phyloP scores from a whole-genome alignment of 2,113 vertebrate genomes.

The Clarias magur region DNA sequence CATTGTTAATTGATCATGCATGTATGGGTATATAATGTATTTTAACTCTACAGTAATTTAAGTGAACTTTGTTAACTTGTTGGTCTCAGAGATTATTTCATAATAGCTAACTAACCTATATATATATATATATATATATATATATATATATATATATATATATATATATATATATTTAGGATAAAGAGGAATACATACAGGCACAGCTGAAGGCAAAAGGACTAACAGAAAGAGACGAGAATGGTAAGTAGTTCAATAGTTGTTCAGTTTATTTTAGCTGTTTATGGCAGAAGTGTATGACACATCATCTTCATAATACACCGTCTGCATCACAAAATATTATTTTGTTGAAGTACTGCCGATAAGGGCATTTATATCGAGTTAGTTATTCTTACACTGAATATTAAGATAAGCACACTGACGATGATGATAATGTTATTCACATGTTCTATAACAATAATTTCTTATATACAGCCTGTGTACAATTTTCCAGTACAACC shows the following conservation, averaged over 20 bases:
- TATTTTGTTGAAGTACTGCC: not conserved
- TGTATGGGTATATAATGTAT: not conserved
- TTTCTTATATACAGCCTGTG: not conserved
- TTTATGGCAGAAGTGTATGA: not conserved
- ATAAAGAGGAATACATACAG: conserved; percentile 85
- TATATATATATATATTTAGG: conserved; percentile 69
- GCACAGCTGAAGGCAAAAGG: conserved; percentile 80
- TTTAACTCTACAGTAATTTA: not conserved
- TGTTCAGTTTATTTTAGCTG: not conserved
- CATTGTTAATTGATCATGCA: not conserved
- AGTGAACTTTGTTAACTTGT: not conserved
- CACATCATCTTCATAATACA: not conserved
- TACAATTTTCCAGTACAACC: not conserved
- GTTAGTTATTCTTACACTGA: not conserved
- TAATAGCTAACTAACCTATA: not conserved
- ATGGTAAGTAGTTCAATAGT: conserved; percentile 73
- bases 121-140: conserved; percentile 39
- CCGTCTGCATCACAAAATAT: not conserved
- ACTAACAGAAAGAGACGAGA: conserved; percentile 71
- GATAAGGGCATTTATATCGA: not conserved
- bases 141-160: conserved; percentile 36
- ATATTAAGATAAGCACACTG: not conserved
- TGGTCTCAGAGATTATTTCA: not conserved
- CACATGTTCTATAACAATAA: not conserved
- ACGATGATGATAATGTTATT: not conserved